Base-by-base conservation (phyloP, 2,888 invertebrate species). In the Lithophane ornitopus region DNA sequence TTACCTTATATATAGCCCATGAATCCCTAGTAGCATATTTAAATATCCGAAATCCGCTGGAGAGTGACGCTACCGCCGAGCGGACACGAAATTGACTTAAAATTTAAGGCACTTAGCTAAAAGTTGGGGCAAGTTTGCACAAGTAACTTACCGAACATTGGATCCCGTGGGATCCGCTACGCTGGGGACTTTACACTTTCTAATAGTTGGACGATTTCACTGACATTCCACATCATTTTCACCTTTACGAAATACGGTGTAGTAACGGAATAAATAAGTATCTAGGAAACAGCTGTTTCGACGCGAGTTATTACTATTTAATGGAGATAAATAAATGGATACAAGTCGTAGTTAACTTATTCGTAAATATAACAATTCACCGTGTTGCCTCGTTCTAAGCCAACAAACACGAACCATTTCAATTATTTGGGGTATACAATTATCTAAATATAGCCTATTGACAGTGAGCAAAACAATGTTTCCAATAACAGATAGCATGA, bases 21-120 rank as follows among this genome's bases (percentile, higher is more conserved):
- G 71, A 70, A 68, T 83, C 46, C 67, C 66, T 85, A 66, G 82
- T 67, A 85, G 78, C 79, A 84, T 88, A 85, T 89, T 90, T 90
- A 90, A 91, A 91, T 90, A 91, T 89, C 78, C 80, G 44, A 89
- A 89, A 90, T 89, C 82, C 89, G 49, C 85, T 80, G 59, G 85
- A 88, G 88, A 90, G 83, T 88, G 88, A 86, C 82, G 87, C 74
- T 81, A 88, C 88, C 85, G 89, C 82, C 82, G 88, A 86, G 87
- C 87, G 89, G 89, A 91, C 92, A 90, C 86, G 85, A 93, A 94
- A 94, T 94, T 93, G 91, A 91, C 94, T 95, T 94, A 93, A 94
- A 95, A 93, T 94, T 94, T 94, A 94, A 94, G 91, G 92, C 92
- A 93, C 93, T 94, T 92, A 91, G 89, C 87, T 90, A 84, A 90